Conservation (phyloP, 2,113 vertebrate species). For the Morone chrysops region DNA sequence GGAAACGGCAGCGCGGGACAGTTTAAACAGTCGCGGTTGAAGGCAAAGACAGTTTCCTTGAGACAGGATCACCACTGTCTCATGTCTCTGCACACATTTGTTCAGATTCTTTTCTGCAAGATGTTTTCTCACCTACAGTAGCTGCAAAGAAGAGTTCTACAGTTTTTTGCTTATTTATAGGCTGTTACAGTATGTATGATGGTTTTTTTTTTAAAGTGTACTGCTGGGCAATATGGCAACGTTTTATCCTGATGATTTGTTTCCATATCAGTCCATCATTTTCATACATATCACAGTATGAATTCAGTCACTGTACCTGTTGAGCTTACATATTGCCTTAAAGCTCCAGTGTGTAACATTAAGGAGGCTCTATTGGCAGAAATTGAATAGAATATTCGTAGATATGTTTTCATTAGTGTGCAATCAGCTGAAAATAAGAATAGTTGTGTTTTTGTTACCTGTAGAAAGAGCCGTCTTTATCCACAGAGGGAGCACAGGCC, state of each 20-base stretch:
- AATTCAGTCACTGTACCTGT: neutral
- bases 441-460: too few relatives aligned
- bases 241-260: too few relatives aligned
- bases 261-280: too few relatives aligned
- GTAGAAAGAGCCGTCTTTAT: too few relatives aligned
- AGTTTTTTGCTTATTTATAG: neutral
- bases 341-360: too few relatives aligned
- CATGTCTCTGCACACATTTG: neutral
- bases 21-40: constrained; percentile 1
- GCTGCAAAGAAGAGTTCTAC: neutral
- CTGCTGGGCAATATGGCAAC: too few relatives aligned
- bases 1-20: neutral
- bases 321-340: neutral
- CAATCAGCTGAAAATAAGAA: too few relatives aligned
- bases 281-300: neutral
- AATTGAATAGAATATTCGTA: too few relatives aligned
- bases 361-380: too few relatives aligned
- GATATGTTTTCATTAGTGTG: too few relatives aligned
- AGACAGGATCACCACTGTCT: neutral
- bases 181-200: too few relatives aligned
- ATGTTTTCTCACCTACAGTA: neutral
- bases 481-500: too few relatives aligned
- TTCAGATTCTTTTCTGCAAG: neutral
- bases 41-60: neutral
- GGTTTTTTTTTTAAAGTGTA: neutral